Evolutionary conservation across 2,888 invertebrate species (phyloP).

Genomic region (Drosophila acutilabella): DNA sequence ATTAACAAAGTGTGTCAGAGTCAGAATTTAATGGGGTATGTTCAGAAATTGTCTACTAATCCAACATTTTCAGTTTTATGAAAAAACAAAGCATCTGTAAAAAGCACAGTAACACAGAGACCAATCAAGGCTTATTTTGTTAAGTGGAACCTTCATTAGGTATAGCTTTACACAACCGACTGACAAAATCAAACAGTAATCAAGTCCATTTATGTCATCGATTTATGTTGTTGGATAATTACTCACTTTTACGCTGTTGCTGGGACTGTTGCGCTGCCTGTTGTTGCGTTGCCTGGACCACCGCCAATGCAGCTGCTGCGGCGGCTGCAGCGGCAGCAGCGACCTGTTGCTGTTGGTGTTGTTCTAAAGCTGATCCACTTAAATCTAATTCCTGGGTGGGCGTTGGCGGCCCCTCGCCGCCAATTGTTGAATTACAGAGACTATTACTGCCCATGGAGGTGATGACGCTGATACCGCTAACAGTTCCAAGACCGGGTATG

Average conservation of each 20-base stretch:
- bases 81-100: too few species aligned
- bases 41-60: too few species aligned
- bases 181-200: too few species aligned
- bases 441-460: conserved; percentile 78
- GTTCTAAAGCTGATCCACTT: conserved; percentile 81
- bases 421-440: conserved; percentile 64
- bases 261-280: conserved; percentile 63
- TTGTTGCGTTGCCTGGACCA: conserved; percentile 51
- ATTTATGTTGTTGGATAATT: not conserved
- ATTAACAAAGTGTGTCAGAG: too few species aligned
- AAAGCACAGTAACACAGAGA: too few species aligned
- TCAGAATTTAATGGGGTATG: too few species aligned
- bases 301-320: conserved; percentile 52
- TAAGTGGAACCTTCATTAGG: too few species aligned
- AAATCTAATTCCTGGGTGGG: conserved; percentile 92
- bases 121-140: too few species aligned
- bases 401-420: conserved; percentile 89
- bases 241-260: conserved; percentile 88
- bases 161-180: too few species aligned
- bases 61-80: too few species aligned
- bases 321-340: conserved; percentile 57
- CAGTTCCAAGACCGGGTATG: conserved; percentile 65
- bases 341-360: conserved; percentile 63
- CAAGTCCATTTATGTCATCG: too few species aligned
- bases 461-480: conserved; percentile 74